Percentiles rank a stretch among this genome's conserved stretches.
Evolutionary conservation across 2,113 vertebrate species (phyloP).

Genomic region (Struthidea cinerea): DNA sequence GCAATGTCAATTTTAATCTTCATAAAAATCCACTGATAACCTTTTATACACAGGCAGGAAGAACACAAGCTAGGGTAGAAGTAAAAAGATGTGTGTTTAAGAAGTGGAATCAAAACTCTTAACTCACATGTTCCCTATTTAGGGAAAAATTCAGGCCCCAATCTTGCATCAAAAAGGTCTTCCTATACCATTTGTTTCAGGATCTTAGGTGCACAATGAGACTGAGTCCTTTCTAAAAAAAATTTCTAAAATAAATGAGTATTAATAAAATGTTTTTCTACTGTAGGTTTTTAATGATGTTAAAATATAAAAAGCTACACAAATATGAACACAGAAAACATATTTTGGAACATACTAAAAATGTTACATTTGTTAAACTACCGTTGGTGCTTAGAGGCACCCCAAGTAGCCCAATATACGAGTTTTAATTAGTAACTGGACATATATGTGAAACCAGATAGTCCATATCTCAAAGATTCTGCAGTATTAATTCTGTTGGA

Average conservation of each 20-base stretch:
- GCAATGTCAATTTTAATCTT: background rate
- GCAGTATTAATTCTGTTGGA: background rate
- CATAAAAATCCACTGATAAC: background rate
- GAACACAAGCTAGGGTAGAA: background rate
- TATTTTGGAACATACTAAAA: background rate
- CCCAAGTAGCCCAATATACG: background rate
- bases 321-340: background rate
- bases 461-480: background rate
- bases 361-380: background rate
- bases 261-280: background rate
- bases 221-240: background rate
- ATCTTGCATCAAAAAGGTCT: background rate
- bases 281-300: background rate
- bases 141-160: background rate
- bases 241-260: background rate
- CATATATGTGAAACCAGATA: background rate
- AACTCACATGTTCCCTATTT: background rate
- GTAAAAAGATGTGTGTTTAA: background rate
- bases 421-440: background rate
- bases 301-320: background rate
- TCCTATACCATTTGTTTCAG: background rate
- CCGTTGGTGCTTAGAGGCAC: background rate
- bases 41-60: background rate
- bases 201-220: background rate
- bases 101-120: background rate